Base-by-base conservation (phyloP, 2,113 vertebrate species). In the Piliocolobus tephrosceles region DNA sequence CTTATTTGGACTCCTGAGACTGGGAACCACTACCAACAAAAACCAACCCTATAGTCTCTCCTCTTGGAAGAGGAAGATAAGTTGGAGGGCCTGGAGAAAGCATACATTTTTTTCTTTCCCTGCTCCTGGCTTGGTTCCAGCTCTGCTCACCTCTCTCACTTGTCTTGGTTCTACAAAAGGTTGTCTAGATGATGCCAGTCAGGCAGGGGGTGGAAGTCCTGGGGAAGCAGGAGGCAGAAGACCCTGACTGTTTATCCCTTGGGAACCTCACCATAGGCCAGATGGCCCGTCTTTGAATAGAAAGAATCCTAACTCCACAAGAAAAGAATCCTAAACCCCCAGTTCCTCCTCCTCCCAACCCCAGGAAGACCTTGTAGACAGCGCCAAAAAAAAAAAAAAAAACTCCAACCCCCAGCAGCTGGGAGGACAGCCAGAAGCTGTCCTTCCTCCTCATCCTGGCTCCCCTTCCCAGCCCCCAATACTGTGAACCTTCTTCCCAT, bases 401-500 rank as follows among this genome's bases (percentile, higher is more conserved):
- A 6, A 58, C 92, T 92, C 83, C 57, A 82, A 64, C 61, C 50
- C 64, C 70, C 75, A 72, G 89, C 3, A 0, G 43, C 40, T 94
- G 50, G 58, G 88, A 86, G 79, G 66, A 91, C 64, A 95, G 78
- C 79, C 95, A 86, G 92, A 96, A 91, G 43, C 85, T 93, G 75
- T 18, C 61, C 73, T 78, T 89, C 58, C 27, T 14, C 27, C 23
- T 64, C 79, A n/a, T 30, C 57, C 72, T 66, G 72, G 7, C 64
- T 27, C 78, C 17, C 47, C 50, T 64, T 79, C 58, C 25, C 2
- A 43, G 3, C 38, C 79, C 79, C 82, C 96, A 93, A 80, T 95
- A 96, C 95, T 98, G 96, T 97, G 96, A 98, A 96, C 80, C 27
- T 84, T 86, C 70, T 97, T 96, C 35, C 84, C 75, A 64, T 76